Conservation (phyloP, 2,797 vertebrate species). For the Sebastes melanostomus region DNA sequence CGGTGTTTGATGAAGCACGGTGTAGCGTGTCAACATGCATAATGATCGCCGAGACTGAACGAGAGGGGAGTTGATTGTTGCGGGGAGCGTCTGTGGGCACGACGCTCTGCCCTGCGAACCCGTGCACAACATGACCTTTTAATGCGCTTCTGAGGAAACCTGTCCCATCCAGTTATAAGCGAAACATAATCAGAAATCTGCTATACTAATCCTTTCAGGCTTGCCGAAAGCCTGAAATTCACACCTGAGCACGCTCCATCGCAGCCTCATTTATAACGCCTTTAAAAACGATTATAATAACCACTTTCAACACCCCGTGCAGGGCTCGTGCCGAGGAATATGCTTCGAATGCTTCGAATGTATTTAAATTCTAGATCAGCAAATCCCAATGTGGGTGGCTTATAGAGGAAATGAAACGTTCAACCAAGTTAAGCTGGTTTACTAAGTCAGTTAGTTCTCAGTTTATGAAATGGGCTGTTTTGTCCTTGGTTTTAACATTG, state of each 20-base stretch:
- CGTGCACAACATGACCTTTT: constrained; percentile 27
- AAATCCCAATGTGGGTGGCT: not conserved
- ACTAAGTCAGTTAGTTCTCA: no score
- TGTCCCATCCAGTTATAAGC: constrained; percentile 27
- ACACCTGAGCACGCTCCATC: constrained; percentile 51
- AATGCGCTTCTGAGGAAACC: constrained; percentile 43
- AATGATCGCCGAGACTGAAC: not conserved
- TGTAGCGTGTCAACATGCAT: not conserved
- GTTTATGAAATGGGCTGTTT: no score
- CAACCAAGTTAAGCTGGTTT: no score
- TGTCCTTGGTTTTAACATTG: no score
- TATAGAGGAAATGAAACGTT: no score
- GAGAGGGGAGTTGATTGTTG: not conserved
- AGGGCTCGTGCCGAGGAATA: not conserved
- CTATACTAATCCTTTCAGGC: constrained; percentile 31
- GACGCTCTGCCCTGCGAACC: constrained; percentile 10
- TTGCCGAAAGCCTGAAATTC: constrained; percentile 47
- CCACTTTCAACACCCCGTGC: constrained; percentile 7
- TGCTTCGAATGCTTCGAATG: not conserved
- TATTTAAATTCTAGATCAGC: not conserved
- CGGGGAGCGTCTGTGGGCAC: not conserved
- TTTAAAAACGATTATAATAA: constrained; percentile 49
- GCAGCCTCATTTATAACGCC: constrained; percentile 35
- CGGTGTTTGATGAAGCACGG: not conserved
- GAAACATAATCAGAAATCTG: constrained; percentile 48